Evolutionary conservation across 2,113 vertebrate genomes (phyloP).

Genomic region (Lagopus muta): DNA sequence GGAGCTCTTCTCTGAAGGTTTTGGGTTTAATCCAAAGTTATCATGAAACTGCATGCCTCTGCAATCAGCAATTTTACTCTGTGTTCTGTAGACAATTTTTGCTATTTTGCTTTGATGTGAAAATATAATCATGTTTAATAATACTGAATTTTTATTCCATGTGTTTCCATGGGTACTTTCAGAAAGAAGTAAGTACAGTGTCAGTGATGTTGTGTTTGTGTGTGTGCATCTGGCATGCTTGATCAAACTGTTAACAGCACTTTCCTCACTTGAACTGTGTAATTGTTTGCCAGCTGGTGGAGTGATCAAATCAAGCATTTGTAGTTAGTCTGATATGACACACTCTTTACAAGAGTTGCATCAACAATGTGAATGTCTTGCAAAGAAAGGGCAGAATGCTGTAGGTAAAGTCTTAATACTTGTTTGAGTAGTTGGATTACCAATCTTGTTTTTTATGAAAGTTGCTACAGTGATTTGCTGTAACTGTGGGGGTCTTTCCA

Average conservation of each 20-base stretch:
- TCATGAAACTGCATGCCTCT: not conserved
- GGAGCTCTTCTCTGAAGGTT: not conserved
- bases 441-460: not conserved
- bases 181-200: constrained; percentile 73
- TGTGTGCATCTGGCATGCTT: constrained; percentile 67
- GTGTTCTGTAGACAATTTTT: not conserved
- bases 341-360: not conserved
- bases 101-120: constrained; percentile 48
- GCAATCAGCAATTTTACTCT: not conserved
- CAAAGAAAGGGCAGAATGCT: not conserved
- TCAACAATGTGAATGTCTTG: not conserved
- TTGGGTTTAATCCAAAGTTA: not conserved
- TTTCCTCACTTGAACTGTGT: constrained; percentile 64
- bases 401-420: not conserved
- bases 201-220: constrained; percentile 52
- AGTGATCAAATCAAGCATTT: not conserved
- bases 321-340: not conserved
- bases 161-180: constrained; percentile 76
- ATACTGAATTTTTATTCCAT: constrained; percentile 73
- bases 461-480: not conserved
- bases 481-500: not conserved
- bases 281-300: constrained; percentile 19
- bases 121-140: constrained; percentile 64
- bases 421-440: not conserved
- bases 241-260: constrained; percentile 44